Evolutionary conservation across 2,888 invertebrate species (phyloP).

Genomic region (Mimas tiliae): DNA sequence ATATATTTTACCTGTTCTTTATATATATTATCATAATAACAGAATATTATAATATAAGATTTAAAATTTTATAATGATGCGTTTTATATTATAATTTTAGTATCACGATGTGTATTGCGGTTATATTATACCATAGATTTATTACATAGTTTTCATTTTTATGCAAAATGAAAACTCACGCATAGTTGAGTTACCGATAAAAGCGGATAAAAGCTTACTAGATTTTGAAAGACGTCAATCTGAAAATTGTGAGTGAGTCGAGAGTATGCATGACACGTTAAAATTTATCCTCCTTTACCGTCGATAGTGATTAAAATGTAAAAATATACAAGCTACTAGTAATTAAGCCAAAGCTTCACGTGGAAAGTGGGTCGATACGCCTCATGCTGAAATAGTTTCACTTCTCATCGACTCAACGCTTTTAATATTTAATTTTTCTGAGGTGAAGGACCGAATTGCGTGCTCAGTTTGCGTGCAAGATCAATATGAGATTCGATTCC

Average conservation of each 20-base stretch:
- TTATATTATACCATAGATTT: too few species aligned
- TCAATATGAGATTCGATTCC: slow-evolving; percentile 68
- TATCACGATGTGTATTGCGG: too few species aligned
- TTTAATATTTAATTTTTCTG: slow-evolving; percentile 50
- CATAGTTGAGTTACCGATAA: background rate
- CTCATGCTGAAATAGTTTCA: slow-evolving; percentile 56
- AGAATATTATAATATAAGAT: too few species aligned
- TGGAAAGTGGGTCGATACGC: slow-evolving; percentile 53
- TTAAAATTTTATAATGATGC: too few species aligned
- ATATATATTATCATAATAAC: too few species aligned
- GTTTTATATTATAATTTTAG: too few species aligned
- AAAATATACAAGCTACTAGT: slow-evolving; percentile 44
- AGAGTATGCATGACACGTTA: slow-evolving; percentile 27
- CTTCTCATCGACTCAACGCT: slow-evolving; percentile 46
- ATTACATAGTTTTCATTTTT: background rate
- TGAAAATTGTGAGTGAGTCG: slow-evolving; percentile 14
- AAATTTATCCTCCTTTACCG: slow-evolving; percentile 35
- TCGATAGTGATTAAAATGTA: slow-evolving; percentile 34
- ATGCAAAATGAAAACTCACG: background rate
- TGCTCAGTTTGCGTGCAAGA: slow-evolving; percentile 66
- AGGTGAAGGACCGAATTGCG: slow-evolving; percentile 69
- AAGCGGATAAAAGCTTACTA: background rate
- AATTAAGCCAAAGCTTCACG: slow-evolving; percentile 51
- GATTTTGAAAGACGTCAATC: slow-evolving; percentile 2
- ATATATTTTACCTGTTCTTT: too few species aligned